These are phyloP conservation scores for Spinus pinus DNA, from an alignment of 2,797 vertebrate genomes.

Conservation along the genomic window DNA sequence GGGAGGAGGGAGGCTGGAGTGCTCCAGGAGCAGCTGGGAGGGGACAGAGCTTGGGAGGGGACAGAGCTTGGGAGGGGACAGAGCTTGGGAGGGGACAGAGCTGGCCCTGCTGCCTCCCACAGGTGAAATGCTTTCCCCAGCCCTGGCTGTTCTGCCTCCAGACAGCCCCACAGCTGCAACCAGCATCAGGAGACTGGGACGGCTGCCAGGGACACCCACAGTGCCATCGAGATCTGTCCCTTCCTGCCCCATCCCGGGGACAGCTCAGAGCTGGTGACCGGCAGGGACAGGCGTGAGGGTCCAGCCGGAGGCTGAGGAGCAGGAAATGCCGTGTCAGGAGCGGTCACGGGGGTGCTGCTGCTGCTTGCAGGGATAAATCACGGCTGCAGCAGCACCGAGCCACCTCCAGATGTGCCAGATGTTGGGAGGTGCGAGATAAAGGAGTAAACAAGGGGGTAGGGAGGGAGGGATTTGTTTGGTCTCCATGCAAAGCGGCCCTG, in stretches of 20 bases:
- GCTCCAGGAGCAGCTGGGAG: not conserved
- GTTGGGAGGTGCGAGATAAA: not conserved
- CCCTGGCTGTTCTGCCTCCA: not conserved
- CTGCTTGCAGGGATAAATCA: not conserved
- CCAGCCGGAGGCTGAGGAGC: not conserved
- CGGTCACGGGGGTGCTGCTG: not conserved
- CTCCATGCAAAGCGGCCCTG: accelerated
- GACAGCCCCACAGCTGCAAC: not conserved
- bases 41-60: not conserved
- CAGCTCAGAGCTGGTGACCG: not conserved
- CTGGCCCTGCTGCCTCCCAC: not conserved
- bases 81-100: not conserved
- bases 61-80: not conserved
- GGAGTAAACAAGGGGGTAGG: not conserved
- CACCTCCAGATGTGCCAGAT: conserved; percentile 42
- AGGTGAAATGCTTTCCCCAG: not conserved
- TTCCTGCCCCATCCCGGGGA: not conserved
- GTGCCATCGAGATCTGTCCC: accelerated
- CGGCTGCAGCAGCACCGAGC: not conserved
- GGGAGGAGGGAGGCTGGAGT: not conserved
- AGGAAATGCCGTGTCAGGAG: not conserved
- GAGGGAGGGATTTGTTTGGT: not conserved
- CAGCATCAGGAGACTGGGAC: not conserved
- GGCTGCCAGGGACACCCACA: not conserved
- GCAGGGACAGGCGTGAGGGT: accelerated